Conservation (phyloP, 2,113 vertebrate species). For the Cricetomys ansorgei region DNA sequence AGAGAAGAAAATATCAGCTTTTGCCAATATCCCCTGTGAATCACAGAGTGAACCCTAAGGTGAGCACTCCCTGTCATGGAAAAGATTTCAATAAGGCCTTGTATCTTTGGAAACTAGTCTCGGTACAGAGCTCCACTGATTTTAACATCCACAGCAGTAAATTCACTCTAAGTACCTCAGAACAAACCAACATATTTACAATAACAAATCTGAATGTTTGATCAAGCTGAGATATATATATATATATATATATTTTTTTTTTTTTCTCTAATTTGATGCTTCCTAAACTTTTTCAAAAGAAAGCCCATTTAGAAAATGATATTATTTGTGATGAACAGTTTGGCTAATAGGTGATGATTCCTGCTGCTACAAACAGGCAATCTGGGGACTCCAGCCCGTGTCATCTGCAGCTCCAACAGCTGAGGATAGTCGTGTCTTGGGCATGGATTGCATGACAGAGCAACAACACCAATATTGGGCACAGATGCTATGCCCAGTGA, state of each 20-base stretch:
- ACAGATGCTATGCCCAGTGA: background rate
- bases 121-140: background rate
- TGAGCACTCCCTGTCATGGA: background rate
- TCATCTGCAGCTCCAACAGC: background rate
- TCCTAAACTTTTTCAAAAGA: slow-evolving; percentile 35
- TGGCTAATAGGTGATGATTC: background rate
- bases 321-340: background rate
- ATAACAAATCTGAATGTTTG: slow-evolving; percentile 28
- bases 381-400: background rate
- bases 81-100: background rate
- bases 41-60: background rate
- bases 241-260: slow-evolving; percentile 28
- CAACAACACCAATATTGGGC: background rate
- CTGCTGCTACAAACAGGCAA: background rate
- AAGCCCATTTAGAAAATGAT: background rate
- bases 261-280: slow-evolving; percentile 32
- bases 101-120: slow-evolving; percentile 55
- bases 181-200: slow-evolving; percentile 1
- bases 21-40: background rate
- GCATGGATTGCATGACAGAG: background rate
- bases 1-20: background rate
- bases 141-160: background rate
- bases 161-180: background rate
- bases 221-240: too few species aligned
- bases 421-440: background rate